Evolutionary conservation across 2,888 invertebrate genomes (phyloP).

Genomic region (Eupithecia subumbrata): DNA sequence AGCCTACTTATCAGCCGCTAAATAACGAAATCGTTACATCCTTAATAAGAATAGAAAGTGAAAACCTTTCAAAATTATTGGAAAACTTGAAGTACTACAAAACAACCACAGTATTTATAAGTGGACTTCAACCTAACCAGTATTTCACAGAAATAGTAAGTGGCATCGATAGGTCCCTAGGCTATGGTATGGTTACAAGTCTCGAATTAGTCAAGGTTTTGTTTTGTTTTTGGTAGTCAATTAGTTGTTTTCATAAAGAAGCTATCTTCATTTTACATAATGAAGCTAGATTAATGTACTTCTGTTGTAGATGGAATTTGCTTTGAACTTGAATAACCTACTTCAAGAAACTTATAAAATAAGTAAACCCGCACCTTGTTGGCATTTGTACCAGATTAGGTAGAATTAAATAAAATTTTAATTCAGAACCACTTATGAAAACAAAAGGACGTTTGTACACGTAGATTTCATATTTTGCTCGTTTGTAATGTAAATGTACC

Average conservation of each 20-base stretch:
- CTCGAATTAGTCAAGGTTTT: background rate
- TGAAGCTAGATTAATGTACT: background rate
- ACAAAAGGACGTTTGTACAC: slow-evolving; percentile 54
- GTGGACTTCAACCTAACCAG: background rate
- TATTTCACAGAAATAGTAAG: background rate
- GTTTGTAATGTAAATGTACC: slow-evolving; percentile 74
- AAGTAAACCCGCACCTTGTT: background rate
- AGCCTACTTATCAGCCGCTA: background rate
- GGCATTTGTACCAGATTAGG: background rate
- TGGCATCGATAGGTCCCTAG: background rate
- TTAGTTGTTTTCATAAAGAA: background rate
- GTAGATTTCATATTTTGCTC: slow-evolving; percentile 64
- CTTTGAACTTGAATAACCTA: background rate
- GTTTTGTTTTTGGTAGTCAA: background rate
- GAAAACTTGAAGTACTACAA: background rate
- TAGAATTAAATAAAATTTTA: slow-evolving; percentile 23
- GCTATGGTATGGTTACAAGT: background rate
- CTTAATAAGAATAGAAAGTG: background rate
- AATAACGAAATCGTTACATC: background rate
- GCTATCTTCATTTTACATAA: background rate
- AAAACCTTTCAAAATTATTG: background rate
- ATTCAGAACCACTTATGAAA: slow-evolving; percentile 49
- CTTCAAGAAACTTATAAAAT: too few species aligned
- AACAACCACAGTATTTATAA: background rate
- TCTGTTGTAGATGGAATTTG: background rate